phyloP scores from a whole-genome alignment of 2,113 vertebrate species.

The Odocoileus hemionus region DNA sequence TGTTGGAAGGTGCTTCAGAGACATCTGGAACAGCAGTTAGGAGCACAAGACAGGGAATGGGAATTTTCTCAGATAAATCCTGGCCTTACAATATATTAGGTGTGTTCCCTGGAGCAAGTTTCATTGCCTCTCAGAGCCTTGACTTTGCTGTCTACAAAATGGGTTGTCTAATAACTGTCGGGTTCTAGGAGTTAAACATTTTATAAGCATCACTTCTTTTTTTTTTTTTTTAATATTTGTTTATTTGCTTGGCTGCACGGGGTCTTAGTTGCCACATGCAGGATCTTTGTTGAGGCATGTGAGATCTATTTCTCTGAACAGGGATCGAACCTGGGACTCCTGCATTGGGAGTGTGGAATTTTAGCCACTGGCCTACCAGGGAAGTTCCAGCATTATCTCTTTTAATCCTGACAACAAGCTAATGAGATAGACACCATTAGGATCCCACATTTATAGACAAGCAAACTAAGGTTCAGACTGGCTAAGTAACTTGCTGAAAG shows the following conservation, averaged over 20 bases:
- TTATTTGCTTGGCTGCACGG: neutral
- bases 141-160: neutral
- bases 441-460: neutral
- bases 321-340: neutral
- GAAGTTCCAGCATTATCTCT: neutral
- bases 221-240: neutral
- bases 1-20: neutral
- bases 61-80: neutral
- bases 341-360: neutral
- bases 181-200: neutral
- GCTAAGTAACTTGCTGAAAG: neutral
- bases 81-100: neutral
- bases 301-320: neutral
- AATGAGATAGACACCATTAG: neutral
- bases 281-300: neutral
- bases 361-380: neutral
- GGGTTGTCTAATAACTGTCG: rapidly evolving
- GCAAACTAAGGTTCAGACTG: neutral
- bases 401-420: neutral
- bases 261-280: neutral
- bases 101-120: neutral
- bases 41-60: neutral
- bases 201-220: neutral
- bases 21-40: neutral
- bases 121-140: neutral